Percentiles rank a stretch among this genome's conserved stretches.
phyloP scores from a whole-genome alignment of 1,140 invertebrate species.

The Aphidius gifuensis region DNA sequence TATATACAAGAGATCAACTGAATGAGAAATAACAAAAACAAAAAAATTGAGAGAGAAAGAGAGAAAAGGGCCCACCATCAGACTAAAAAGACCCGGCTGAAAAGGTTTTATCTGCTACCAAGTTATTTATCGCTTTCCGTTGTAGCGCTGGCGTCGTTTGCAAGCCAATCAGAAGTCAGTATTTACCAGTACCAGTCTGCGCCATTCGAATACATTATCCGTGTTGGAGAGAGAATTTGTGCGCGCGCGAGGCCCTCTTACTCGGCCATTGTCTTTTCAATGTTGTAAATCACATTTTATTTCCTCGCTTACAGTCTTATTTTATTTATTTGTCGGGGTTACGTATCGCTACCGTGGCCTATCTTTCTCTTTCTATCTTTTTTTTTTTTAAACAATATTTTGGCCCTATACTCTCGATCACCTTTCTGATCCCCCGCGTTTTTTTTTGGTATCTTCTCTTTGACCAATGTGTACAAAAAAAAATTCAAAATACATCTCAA shows the following conservation, averaged over 20 bases:
- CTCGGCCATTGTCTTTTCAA: conserved; percentile 55
- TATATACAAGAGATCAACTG: too few relatives aligned
- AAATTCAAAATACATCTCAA: too few relatives aligned
- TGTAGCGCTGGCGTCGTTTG: conserved; percentile 52
- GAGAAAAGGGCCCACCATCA: conserved; percentile 14
- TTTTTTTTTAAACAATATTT: not conserved
- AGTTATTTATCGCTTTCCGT: conserved; percentile 57
- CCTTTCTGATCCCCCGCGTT: conserved; percentile 14
- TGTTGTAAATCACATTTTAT: conserved; percentile 57
- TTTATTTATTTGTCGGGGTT: conserved; percentile 52
- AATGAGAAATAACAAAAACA: too few relatives aligned
- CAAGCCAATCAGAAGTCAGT: conserved; percentile 55
- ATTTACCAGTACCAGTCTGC: conserved; percentile 53
- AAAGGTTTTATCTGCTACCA: conserved; percentile 55
- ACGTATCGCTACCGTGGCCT: conserved; percentile 53
- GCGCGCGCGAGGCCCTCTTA: conserved; percentile 23
- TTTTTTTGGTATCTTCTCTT: conserved; percentile 3
- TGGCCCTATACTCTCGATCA: conserved; percentile 10
- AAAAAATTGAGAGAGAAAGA: too few relatives aligned
- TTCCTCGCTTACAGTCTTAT: conserved; percentile 54
- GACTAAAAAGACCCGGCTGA: conserved; percentile 38
- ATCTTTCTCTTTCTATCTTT: conserved; percentile 16
- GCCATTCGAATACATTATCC: conserved; percentile 56
- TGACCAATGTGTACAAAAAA: not conserved
- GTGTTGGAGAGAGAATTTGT: conserved; percentile 34